These are phyloP conservation scores for Hypotaenidia okinawae DNA, from an alignment of 2,797 vertebrate genomes.

Conservation along the genomic window DNA sequence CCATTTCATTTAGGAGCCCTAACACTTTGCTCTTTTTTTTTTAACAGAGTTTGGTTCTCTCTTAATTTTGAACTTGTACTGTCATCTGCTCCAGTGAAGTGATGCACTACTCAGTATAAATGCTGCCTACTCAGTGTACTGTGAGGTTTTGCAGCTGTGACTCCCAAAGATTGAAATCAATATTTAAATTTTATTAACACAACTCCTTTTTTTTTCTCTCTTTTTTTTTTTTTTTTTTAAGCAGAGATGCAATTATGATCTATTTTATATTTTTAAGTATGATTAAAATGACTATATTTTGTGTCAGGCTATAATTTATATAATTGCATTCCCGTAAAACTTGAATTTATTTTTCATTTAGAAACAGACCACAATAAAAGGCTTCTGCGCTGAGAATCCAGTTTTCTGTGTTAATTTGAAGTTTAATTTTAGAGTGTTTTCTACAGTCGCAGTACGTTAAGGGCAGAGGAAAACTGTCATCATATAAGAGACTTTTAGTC, in stretches of 20 bases:
- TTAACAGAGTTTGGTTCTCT: neutral
- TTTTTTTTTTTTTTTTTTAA: neutral
- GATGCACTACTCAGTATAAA: neutral
- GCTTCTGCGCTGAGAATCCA: neutral
- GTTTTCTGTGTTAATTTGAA: constrained; percentile 4
- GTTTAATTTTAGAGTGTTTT: constrained; percentile 26
- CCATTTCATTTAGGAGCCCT: neutral
- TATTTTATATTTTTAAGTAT: neutral
- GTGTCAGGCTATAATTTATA: constrained; percentile 30
- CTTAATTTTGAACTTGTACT: neutral
- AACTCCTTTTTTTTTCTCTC: neutral
- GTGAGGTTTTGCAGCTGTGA: neutral
- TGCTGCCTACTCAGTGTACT: neutral
- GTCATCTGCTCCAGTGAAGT: neutral
- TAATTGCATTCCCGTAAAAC: constrained; percentile 47
- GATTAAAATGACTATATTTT: constrained; percentile 17
- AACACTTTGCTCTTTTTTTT: too few species aligned
- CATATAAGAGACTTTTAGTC: constrained; percentile 34
- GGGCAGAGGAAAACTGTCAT: constrained; percentile 21
- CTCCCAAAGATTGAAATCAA: neutral
- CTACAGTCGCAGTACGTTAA: neutral
- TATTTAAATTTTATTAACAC: neutral
- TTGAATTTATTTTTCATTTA: constrained; percentile 50
- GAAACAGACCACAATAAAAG: constrained; percentile 31
- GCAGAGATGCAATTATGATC: neutral